Evolutionary conservation across 2,113 vertebrate species (phyloP).

Genomic region (Gobiocypris rarus): DNA sequence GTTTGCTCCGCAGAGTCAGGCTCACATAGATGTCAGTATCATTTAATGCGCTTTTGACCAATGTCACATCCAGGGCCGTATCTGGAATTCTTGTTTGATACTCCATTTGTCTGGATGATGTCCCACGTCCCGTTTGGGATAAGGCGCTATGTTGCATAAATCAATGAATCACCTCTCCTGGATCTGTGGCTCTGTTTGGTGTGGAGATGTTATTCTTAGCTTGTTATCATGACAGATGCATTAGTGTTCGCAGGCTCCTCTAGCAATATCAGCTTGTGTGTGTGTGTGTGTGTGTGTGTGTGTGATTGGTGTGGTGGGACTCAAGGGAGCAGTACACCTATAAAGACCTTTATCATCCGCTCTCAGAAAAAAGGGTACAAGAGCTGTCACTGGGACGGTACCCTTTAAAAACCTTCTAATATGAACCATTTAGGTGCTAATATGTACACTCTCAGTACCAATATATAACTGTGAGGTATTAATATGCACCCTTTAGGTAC

Average conservation of each 20-base stretch:
- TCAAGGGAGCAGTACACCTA: neutral
- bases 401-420: too few relatives aligned
- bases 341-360: conserved; percentile 22
- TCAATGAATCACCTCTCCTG: conserved; percentile 89
- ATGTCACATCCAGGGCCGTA: neutral
- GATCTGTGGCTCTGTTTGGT: conserved; percentile 88
- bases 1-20: neutral
- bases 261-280: conserved; percentile 78
- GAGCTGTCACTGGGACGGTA: too few relatives aligned
- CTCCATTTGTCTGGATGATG: conserved; percentile 22
- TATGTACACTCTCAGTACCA: too few relatives aligned
- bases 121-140: conserved; percentile 65
- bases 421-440: too few relatives aligned
- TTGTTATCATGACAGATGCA: conserved; percentile 93
- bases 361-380: too few relatives aligned
- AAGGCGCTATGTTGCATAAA: conserved; percentile 85
- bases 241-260: conserved; percentile 85
- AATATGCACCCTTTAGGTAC: too few relatives aligned
- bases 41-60: conserved; percentile 7
- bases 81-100: neutral
- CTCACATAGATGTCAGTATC: neutral
- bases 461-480: too few relatives aligned
- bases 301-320: conserved; percentile 26
- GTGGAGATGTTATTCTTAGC: conserved; percentile 92
- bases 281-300: conserved; percentile 3